These are phyloP conservation scores for Cydia amplana DNA, from an alignment of 1,140 invertebrate genomes.

Conservation along the genomic window DNA sequence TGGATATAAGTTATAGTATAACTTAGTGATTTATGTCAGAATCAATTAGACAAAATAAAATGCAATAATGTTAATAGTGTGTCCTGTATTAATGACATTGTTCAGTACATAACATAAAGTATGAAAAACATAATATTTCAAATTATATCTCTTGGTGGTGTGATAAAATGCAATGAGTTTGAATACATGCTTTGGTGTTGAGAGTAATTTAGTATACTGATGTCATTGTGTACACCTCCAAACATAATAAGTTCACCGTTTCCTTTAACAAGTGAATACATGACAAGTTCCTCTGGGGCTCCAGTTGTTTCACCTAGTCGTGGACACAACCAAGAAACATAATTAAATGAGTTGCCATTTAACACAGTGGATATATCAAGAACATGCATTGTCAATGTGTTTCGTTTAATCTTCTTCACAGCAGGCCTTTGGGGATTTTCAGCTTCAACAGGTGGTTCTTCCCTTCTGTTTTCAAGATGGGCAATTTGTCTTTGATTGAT, in stretches of 20 bases:
- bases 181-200: conserved; percentile 84
- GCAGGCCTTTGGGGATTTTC: conserved; percentile 57
- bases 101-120: conserved; percentile 29
- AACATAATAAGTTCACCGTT: conserved; percentile 96
- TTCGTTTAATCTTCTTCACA: conserved; percentile 78
- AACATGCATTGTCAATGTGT: conserved; percentile 90
- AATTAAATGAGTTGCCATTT: conserved; percentile 80
- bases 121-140: conserved; percentile 60
- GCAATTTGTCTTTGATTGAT: conserved; percentile 74
- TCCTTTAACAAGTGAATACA: conserved; percentile 93
- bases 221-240: conserved; percentile 93
- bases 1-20: too few relatives aligned
- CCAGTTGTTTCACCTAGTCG: conserved; percentile 81
- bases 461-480: conserved; percentile 69
- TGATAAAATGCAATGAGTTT: conserved; percentile 90
- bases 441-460: conserved; percentile 45
- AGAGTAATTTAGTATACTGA: conserved; percentile 74
- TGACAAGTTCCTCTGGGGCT: conserved; percentile 92
- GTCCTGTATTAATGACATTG: conserved; percentile 20
- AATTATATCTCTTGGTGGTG: conserved; percentile 86
- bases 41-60: conserved; percentile 3
- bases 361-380: conserved; percentile 89
- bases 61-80: not conserved
- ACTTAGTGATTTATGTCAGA: not conserved
- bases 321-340: conserved; percentile 88